A percentile compares a stretch with the other conserved stretches of the same genome.
phyloP scores from a whole-genome alignment of 2,888 invertebrate genomes.

The Erebia ligea region DNA sequence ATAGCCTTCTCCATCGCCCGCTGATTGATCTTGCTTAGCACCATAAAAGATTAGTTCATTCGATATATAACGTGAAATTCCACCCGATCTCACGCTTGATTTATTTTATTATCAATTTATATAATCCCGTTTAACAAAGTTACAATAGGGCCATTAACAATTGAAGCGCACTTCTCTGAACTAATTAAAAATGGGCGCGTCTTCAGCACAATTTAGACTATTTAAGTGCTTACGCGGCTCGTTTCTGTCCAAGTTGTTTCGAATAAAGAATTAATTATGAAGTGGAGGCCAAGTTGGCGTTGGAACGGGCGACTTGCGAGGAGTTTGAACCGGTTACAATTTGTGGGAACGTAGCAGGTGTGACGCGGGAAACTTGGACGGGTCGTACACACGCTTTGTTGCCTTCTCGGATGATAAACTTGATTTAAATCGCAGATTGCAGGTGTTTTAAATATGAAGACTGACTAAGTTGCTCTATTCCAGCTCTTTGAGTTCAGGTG shows the following conservation, averaged over 20 bases:
- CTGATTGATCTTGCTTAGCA: too few species aligned
- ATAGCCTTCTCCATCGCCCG: too few species aligned
- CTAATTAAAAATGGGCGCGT: conserved; percentile 81
- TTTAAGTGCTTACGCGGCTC: conserved; percentile 79
- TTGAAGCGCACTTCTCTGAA: conserved; percentile 72
- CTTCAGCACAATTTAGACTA: conserved; percentile 78
- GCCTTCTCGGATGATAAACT: conserved; percentile 78
- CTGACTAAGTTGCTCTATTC: conserved; percentile 25
- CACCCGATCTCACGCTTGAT: conserved; percentile 38
- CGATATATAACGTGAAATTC: conserved; percentile 30
- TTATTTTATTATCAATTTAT: conserved; percentile 47
- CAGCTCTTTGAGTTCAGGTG: conserved; percentile 8
- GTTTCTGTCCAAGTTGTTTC: conserved; percentile 77
- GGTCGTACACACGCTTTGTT: conserved; percentile 74
- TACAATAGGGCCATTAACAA: conserved; percentile 74
- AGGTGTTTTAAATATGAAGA: conserved; percentile 56
- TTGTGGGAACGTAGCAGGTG: conserved; percentile 81
- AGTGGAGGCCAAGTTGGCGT: conserved; percentile 70
- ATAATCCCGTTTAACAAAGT: conserved; percentile 54
- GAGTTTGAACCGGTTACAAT: conserved; percentile 66
- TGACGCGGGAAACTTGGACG: conserved; percentile 68
- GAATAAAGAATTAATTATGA: conserved; percentile 84
- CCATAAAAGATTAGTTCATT: conserved; percentile 4
- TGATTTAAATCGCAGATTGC: conserved; percentile 80
- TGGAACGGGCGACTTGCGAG: conserved; percentile 66